Evolutionary conservation across 2,888 invertebrate species (phyloP).

Genomic region (Eumerus sabulonum): DNA sequence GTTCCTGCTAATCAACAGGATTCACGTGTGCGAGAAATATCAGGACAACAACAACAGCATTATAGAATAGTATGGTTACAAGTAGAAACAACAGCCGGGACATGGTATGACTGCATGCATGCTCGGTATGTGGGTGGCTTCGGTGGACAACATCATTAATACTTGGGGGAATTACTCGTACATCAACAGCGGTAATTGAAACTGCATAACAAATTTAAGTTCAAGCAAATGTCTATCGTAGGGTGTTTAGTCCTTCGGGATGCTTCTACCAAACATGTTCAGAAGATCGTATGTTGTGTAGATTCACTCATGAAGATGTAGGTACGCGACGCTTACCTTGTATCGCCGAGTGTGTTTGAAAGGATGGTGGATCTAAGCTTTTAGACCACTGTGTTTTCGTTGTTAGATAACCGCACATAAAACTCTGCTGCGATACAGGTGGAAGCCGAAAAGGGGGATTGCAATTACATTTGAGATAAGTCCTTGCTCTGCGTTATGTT

Average conservation of each 20-base stretch:
- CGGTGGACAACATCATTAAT: slow-evolving; percentile 35
- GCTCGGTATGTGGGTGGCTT: background rate
- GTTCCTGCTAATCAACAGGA: slow-evolving; percentile 56
- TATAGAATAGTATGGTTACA: too few species aligned
- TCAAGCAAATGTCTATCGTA: slow-evolving; percentile 2
- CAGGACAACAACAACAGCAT: slow-evolving; percentile 14
- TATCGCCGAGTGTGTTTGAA: too few species aligned
- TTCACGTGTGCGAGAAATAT: slow-evolving; percentile 11
- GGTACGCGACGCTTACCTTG: too few species aligned
- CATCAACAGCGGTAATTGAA: slow-evolving; percentile 50
- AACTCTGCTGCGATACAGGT: too few species aligned
- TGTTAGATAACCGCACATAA: slow-evolving; percentile 15
- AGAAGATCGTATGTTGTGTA: too few species aligned
- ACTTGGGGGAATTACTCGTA: slow-evolving; percentile 32
- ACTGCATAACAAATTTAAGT: slow-evolving; percentile 42
- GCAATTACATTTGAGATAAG: too few species aligned
- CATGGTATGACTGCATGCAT: slow-evolving; percentile 26
- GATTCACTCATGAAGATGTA: too few species aligned
- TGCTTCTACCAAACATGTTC: slow-evolving; percentile 13
- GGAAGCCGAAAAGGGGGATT: too few species aligned
- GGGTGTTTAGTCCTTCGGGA: background rate
- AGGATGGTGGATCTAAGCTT: too few species aligned
- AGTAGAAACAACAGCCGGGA: background rate
- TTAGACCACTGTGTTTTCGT: slow-evolving; percentile 21
- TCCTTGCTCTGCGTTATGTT: slow-evolving; percentile 42